Conservation (phyloP, 2,797 vertebrate species). For the Galagoides demidoff region DNA sequence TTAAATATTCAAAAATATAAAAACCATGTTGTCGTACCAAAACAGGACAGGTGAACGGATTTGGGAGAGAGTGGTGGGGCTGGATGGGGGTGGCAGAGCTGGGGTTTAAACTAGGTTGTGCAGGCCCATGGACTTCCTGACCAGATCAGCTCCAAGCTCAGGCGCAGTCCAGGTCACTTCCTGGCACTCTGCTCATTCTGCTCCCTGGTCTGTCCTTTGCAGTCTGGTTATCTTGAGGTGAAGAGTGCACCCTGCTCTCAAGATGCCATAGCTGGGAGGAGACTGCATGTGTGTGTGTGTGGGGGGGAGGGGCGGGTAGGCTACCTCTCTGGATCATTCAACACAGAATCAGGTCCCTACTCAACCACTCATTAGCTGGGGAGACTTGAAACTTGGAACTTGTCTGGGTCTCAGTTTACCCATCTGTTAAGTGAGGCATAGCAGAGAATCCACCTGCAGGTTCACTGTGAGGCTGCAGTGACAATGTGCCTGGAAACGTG, state of each 20-base stretch:
- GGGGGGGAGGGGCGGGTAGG: too few species aligned
- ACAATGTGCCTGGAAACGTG: background rate
- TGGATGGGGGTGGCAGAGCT: background rate
- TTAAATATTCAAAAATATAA: background rate
- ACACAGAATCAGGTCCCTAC: fast-evolving
- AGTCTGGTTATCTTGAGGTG: background rate
- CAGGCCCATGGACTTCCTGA: fast-evolving
- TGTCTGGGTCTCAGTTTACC: background rate
- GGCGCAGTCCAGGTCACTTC: fast-evolving
- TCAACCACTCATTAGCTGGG: background rate
- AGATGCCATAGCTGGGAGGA: fast-evolving
- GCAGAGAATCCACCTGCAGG: background rate
- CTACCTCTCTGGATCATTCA: background rate
- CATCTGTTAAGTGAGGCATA: background rate
- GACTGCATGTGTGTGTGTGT: background rate
- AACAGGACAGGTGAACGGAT: background rate
- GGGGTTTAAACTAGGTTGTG: fast-evolving
- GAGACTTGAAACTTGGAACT: background rate
- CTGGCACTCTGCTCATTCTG: background rate
- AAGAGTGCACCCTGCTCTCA: fast-evolving
- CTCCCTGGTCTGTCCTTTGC: background rate
- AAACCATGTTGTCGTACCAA: background rate
- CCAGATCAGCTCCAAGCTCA: background rate
- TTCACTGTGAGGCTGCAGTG: background rate
- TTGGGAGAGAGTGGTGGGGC: too few species aligned